Evolutionary conservation across 2,113 vertebrate genomes (phyloP).

Genomic region (Microcebus griseorufus): DNA sequence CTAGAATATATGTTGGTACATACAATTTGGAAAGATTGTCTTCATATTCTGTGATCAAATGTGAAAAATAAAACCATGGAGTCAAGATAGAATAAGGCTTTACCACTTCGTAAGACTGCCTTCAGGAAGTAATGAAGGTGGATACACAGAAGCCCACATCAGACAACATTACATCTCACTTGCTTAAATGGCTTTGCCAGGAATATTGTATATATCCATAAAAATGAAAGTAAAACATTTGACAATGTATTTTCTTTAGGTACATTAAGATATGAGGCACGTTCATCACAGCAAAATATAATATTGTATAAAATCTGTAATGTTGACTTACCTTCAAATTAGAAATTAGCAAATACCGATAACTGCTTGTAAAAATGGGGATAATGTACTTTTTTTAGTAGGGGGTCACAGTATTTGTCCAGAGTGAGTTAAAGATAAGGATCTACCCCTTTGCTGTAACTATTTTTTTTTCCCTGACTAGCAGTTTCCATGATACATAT

Average conservation of each 20-base stretch:
- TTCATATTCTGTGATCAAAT: conserved; percentile 19
- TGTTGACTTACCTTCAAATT: not conserved
- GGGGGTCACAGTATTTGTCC: not conserved
- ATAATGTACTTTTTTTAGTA: conserved; percentile 25
- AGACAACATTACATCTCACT: not conserved
- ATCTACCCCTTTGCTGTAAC: not conserved
- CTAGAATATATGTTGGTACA: not conserved
- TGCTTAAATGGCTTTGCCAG: not conserved
- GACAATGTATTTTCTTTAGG: not conserved
- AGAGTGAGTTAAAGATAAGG: conserved; percentile 1
- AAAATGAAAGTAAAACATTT: conserved; percentile 27
- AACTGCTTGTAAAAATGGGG: not conserved
- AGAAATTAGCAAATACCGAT: not conserved
- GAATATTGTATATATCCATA: not conserved
- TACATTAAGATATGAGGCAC: not conserved
- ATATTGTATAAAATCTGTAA: not conserved
- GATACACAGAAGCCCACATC: not conserved
- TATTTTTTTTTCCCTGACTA: conserved; percentile 25
- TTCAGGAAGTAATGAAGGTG: not conserved
- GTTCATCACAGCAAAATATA: not conserved
- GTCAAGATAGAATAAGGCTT: not conserved
- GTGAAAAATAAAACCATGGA: not conserved
- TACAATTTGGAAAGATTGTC: not conserved
- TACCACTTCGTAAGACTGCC: not conserved
- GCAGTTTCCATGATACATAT: not conserved